Evolutionary conservation across 2,888 invertebrate genomes (phyloP).

Genomic region (Stenchaetothrips biformis): DNA sequence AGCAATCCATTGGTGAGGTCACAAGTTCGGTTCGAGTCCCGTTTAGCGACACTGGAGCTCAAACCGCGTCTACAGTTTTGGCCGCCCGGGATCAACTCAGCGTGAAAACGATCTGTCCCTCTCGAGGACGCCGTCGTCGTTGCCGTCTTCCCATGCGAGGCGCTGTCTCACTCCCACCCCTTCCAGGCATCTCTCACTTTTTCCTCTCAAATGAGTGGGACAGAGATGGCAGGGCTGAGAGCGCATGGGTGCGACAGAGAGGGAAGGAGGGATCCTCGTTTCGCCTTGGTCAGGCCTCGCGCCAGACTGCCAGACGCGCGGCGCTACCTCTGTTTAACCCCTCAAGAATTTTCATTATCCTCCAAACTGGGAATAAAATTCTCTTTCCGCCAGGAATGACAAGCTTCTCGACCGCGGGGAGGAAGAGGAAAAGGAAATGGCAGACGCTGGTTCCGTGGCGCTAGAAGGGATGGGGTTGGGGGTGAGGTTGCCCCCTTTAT

Average conservation of each 20-base stretch:
- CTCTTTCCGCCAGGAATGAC: not conserved
- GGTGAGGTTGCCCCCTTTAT: too few relatives aligned
- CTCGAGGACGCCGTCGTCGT: too few relatives aligned
- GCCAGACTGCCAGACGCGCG: not conserved
- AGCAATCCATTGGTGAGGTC: too few relatives aligned
- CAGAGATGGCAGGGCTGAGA: too few relatives aligned
- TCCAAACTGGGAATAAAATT: not conserved
- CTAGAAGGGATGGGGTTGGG: too few relatives aligned
- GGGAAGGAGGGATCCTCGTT: not conserved
- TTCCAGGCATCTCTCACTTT: not conserved
- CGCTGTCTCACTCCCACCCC: not conserved
- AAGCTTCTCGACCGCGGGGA: not conserved
- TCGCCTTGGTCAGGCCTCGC: not conserved
- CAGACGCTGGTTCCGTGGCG: not conserved
- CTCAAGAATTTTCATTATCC: constrained; percentile 24
- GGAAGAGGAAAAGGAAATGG: not conserved
- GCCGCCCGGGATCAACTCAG: too few relatives aligned
- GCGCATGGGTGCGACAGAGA: not conserved
- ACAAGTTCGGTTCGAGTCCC: too few relatives aligned
- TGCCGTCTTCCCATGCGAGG: too few relatives aligned
- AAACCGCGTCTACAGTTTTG: too few relatives aligned
- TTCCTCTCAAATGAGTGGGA: too few relatives aligned
- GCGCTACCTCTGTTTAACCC: constrained; percentile 2
- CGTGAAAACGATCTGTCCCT: too few relatives aligned
- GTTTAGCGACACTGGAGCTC: too few relatives aligned